A percentile compares a stretch with the other conserved stretches of the same genome.
Evolutionary conservation across 2,888 invertebrate species (phyloP).

Genomic region (Lapara coniferarum): DNA sequence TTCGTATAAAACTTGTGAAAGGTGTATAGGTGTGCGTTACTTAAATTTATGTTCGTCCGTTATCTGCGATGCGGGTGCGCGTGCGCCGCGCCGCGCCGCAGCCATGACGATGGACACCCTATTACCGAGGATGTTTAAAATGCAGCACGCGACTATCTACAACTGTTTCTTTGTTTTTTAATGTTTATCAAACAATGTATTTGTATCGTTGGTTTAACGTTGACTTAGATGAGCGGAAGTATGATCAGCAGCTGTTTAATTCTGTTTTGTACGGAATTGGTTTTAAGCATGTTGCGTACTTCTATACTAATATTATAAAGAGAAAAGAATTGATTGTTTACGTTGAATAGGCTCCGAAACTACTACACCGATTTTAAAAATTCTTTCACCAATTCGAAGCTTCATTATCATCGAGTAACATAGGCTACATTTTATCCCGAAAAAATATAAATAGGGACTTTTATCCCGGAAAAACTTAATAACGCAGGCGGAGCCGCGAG

Average conservation of each 20-base stretch:
- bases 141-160: conserved; percentile 72
- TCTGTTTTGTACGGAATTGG: neutral
- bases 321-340: too few species aligned
- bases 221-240: neutral
- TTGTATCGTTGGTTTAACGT: neutral
- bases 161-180: conserved; percentile 53
- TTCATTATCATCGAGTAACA: too few species aligned
- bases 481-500: too few species aligned
- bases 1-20: conserved; percentile 73
- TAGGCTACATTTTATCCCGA: too few species aligned
- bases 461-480: too few species aligned
- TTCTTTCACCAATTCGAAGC: too few species aligned
- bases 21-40: conserved; percentile 60
- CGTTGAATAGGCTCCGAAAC: too few species aligned
- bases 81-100: conserved; percentile 59
- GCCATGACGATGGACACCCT: conserved; percentile 50
- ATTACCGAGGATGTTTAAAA: conserved; percentile 52
- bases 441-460: too few species aligned
- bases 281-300: neutral
- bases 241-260: neutral
- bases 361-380: too few species aligned
- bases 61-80: conserved; percentile 80
- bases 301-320: too few species aligned
- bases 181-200: neutral
- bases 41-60: conserved; percentile 77